phyloP scores from a whole-genome alignment of 2,113 vertebrate genomes.

The Acanthochromis polyacanthus region DNA sequence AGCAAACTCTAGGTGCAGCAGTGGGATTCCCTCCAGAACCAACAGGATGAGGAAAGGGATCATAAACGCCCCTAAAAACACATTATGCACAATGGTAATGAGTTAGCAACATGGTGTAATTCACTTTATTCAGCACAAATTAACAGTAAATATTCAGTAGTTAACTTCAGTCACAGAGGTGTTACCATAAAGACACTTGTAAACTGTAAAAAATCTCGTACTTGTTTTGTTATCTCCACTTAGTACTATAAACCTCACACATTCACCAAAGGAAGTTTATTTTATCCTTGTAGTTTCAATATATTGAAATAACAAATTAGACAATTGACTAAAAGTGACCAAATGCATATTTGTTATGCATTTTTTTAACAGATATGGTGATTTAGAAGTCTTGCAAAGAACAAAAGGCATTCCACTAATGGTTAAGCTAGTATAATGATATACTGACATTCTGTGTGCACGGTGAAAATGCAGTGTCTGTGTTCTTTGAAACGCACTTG shows the following conservation, averaged over 20 bases:
- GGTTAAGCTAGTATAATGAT: too few species aligned
- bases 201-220: slow-evolving; percentile 19
- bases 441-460: too few species aligned
- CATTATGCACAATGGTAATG: slow-evolving; percentile 14
- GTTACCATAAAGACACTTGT: slow-evolving; percentile 13
- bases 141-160: slow-evolving; percentile 1
- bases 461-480: too few species aligned
- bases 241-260: background rate
- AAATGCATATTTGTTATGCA: too few species aligned
- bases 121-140: background rate
- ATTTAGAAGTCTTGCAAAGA: too few species aligned
- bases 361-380: too few species aligned
- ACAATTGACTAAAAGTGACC: too few species aligned
- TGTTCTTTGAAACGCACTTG: too few species aligned
- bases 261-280: background rate
- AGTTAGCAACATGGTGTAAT: background rate
- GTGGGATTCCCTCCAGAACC: slow-evolving; percentile 93
- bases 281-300: background rate
- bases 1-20: slow-evolving; percentile 96
- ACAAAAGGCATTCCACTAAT: too few species aligned
- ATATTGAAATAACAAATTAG: background rate
- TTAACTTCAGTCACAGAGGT: background rate
- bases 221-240: slow-evolving; percentile 7
- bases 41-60: slow-evolving; percentile 97
- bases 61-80: slow-evolving; percentile 93